Base-by-base conservation (phyloP, 2,888 invertebrate species). In the Drosophila anceps region DNA sequence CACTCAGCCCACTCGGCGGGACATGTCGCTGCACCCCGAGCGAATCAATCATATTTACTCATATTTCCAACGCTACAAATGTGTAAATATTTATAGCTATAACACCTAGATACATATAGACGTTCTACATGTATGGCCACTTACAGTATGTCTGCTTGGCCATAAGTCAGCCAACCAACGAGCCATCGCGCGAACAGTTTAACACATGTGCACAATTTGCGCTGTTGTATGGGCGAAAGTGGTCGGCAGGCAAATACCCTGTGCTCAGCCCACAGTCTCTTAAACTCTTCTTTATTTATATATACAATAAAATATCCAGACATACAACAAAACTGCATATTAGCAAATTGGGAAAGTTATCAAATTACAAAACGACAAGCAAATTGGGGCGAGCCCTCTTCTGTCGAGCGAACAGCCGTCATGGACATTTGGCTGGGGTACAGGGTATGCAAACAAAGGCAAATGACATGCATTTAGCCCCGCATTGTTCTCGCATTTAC, bases 41-140 rank as follows among this genome's bases (percentile, higher is more conserved):
- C 72, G 86, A 83, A 88, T 88, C 88, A 88, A 84, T 88, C 86
- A 88, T 84, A 67, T 76, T 67, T 64, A 62, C 66, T 39, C 65
- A 64, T 57, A 39, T 50, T 33, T 48, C 39, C 18, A 35, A n/a
- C 18, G 27, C 18, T 69, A 72, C 66, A 53, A 35, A 44, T 53
- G 24, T 5, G n/a, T 31, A 31, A 61, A 60, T 44, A 71, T 54
- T 53, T 53, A 53, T 58, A 39, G 27, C 53, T 1, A 5, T 10
- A 35, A 8, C 27, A 35, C 31, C 51, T 27, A 18, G 4, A 4
- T n/a, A 35, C 15, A 20, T 48, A 41, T n/a, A 54, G 24, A 33
- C 20, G 10, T 6, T 46, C 15, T 27, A 9, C 37, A 33, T 48
- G 24, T 48, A 57, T 41, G 20, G 24, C 53, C 60, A 62, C 54